phyloP scores from a whole-genome alignment of 2,797 vertebrate genomes.

The Mergus octosetaceus region DNA sequence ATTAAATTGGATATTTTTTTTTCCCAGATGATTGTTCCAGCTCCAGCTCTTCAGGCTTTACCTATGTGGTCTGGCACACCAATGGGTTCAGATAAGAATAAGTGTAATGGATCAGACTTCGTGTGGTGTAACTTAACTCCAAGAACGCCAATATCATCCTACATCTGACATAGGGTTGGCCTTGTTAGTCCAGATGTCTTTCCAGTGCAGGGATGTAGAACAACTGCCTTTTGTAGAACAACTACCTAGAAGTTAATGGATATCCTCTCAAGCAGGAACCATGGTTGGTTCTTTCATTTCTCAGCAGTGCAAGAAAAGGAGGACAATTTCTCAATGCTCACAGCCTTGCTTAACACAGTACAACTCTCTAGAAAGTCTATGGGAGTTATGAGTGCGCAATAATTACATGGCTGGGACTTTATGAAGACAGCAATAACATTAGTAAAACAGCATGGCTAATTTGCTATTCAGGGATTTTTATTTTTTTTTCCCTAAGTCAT shows the following conservation, averaged over 20 bases:
- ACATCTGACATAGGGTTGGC: background rate
- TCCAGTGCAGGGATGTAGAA: background rate
- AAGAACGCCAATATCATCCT: background rate
- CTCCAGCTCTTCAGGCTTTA: background rate
- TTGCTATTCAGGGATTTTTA: constrained; percentile 30
- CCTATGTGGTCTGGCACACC: background rate
- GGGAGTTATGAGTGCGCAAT: constrained; percentile 30
- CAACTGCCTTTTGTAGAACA: background rate
- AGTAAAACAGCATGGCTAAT: constrained; percentile 59
- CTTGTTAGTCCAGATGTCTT: background rate
- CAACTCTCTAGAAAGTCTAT: constrained; percentile 18
- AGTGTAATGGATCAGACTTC: background rate
- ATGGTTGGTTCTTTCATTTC: background rate
- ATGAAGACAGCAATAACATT: constrained; percentile 3
- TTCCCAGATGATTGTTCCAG: background rate
- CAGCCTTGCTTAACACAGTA: background rate
- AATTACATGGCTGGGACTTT: constrained; percentile 29
- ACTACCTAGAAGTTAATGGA: background rate
- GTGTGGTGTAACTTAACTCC: background rate
- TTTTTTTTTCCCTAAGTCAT: constrained; percentile 37
- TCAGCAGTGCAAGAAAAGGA: background rate
- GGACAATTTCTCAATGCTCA: background rate
- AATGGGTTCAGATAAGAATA: background rate
- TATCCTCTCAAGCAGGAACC: background rate
- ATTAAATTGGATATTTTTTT: background rate